These are phyloP conservation scores for Charina bottae DNA, from an alignment of 2,113 vertebrate species.

Conservation along the genomic window DNA sequence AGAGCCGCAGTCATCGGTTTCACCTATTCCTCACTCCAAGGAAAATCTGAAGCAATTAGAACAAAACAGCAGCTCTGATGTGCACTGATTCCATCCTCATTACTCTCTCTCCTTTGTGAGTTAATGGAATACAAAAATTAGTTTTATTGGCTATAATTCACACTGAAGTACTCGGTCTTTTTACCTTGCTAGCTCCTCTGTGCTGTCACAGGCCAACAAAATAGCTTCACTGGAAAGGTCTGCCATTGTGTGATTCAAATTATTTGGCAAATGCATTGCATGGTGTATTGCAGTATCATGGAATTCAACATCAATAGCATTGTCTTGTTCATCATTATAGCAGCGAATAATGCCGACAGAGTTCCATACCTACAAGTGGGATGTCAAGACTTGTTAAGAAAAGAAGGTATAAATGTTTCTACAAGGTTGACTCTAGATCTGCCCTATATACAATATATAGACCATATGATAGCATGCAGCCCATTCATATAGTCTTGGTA, in stretches of 20 bases:
- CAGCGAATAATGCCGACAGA: constrained; percentile 90
- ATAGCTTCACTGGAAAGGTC: constrained; percentile 90
- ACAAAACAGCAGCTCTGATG: background rate
- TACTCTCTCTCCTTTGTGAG: no score
- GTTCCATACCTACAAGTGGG: constrained; percentile 88
- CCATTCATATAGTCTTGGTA: background rate
- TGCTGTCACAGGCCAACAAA: constrained; percentile 86
- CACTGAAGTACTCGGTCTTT: background rate
- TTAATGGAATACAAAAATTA: background rate
- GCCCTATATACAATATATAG: background rate
- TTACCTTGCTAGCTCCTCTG: constrained; percentile 90
- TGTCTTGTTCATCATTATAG: constrained; percentile 96
- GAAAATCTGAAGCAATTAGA: background rate
- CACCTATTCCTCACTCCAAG: background rate
- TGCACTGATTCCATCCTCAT: background rate
- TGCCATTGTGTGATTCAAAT: constrained; percentile 87
- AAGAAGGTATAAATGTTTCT: background rate
- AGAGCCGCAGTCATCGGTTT: background rate
- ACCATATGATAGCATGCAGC: no score
- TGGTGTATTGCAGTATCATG: constrained; percentile 93
- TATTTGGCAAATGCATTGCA: constrained; percentile 91
- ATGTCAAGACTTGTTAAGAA: background rate
- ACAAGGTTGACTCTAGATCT: background rate
- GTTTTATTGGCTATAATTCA: background rate
- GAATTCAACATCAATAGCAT: constrained; percentile 94